A percentile compares a stretch with the other conserved stretches of the same genome.
These are phyloP conservation scores for Redunca redunca DNA, from an alignment of 2,113 vertebrate species.

Conservation along the genomic window DNA sequence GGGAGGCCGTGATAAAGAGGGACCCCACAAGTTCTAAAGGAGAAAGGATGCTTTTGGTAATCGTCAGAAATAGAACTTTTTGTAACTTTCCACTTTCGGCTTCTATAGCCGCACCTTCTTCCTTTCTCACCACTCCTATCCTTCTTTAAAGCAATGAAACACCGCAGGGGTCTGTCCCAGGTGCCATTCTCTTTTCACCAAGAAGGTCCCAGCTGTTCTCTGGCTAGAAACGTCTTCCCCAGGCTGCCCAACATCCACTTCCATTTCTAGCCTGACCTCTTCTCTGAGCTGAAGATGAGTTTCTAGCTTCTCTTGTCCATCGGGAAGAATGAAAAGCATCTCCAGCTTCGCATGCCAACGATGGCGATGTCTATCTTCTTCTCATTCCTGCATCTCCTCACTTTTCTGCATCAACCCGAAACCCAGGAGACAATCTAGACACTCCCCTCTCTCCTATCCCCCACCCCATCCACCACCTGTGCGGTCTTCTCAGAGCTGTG, in stretches of 20 bases:
- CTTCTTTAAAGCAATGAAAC: background rate
- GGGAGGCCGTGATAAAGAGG: no score
- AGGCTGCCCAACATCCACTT: background rate
- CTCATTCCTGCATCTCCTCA: background rate
- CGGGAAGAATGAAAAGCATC: background rate
- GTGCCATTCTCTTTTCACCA: background rate
- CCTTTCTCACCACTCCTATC: background rate
- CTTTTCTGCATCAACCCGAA: background rate
- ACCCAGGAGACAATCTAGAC: background rate
- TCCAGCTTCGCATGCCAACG: background rate
- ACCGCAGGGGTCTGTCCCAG: background rate
- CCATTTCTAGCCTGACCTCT: background rate
- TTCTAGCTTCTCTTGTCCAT: background rate
- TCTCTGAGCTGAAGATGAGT: background rate
- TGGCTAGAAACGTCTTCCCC: background rate
- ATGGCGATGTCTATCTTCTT: background rate
- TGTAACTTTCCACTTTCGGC: background rate
- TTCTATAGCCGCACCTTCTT: background rate
- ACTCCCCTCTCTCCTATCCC: fast-evolving
- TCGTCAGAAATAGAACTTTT: background rate
- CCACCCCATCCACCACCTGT: background rate
- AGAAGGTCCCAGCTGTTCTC: background rate
- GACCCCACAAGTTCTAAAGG: background rate
- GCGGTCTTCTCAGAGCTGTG: background rate
- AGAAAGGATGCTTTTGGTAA: background rate